Percentiles rank a stretch among this genome's conserved stretches.
Evolutionary conservation across 1,140 invertebrate genomes (phyloP).

Genomic region (Hypsibius dujardini): DNA sequence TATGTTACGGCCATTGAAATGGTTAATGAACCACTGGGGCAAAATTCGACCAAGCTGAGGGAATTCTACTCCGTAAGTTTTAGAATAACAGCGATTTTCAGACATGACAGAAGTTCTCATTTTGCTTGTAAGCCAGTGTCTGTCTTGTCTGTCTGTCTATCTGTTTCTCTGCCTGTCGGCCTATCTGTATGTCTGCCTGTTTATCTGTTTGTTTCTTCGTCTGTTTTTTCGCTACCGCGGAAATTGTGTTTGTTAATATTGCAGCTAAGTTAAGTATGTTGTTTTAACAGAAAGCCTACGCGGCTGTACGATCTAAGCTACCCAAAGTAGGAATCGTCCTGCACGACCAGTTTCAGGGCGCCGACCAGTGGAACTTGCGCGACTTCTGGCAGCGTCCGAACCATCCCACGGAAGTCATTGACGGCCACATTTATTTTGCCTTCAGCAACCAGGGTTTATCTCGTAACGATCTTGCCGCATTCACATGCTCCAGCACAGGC

Average conservation of each 20-base stretch:
- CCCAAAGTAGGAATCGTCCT: background rate
- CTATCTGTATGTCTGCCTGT: too few relatives aligned
- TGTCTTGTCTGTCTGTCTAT: too few relatives aligned
- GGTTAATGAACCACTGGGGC: background rate
- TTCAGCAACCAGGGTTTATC: background rate
- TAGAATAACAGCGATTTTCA: too few relatives aligned
- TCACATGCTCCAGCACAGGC: background rate
- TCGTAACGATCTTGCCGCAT: background rate
- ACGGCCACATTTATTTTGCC: background rate
- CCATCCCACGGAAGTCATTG: background rate
- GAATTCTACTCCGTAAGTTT: background rate
- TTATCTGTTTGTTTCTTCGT: too few relatives aligned
- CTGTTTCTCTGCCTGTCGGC: too few relatives aligned
- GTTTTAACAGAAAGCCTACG: conserved; percentile 1
- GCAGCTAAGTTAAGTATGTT: too few relatives aligned
- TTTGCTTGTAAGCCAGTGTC: too few relatives aligned
- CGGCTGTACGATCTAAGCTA: background rate
- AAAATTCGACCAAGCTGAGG: background rate
- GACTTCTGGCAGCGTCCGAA: background rate
- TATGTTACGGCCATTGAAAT: conserved; percentile 1
- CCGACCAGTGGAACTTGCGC: background rate
- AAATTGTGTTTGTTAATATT: too few relatives aligned
- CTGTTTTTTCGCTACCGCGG: too few relatives aligned
- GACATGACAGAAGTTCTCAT: too few relatives aligned
- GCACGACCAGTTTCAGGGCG: background rate